These are phyloP conservation scores for Xenopus petersii DNA, from an alignment of 2,797 vertebrate species.

Conservation along the genomic window DNA sequence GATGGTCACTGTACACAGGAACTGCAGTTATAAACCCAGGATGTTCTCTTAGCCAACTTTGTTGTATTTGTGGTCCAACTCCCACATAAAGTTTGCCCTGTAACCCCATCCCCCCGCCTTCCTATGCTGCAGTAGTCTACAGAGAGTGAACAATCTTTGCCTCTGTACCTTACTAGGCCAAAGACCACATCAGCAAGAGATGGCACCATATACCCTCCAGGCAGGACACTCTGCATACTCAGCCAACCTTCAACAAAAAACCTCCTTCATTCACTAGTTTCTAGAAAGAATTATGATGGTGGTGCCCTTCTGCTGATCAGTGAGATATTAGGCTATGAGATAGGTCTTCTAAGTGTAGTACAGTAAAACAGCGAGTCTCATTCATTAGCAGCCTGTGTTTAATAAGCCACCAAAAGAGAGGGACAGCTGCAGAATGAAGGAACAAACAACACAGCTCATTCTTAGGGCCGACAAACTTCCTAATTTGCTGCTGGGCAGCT, in stretches of 20 bases:
- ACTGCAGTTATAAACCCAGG: not conserved
- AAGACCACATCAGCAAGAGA: conserved; percentile 69
- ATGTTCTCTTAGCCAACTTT: conserved; percentile 55
- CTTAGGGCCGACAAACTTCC: conserved; percentile 72
- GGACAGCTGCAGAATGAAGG: conserved; percentile 74
- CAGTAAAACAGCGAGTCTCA: conserved; percentile 80
- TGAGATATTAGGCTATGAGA: conserved; percentile 74
- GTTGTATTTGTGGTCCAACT: conserved; percentile 67
- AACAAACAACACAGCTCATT: conserved; percentile 78
- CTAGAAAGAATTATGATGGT: conserved; percentile 77
- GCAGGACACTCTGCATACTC: conserved; percentile 72
- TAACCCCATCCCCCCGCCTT: conserved; percentile 59
- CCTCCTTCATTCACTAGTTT: conserved; percentile 76
- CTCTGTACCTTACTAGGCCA: conserved; percentile 75
- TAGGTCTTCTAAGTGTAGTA: conserved; percentile 76
- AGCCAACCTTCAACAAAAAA: conserved; percentile 75
- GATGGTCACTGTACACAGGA: not conserved
- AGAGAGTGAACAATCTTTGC: conserved; percentile 74
- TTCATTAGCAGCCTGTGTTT: conserved; percentile 76
- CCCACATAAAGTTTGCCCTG: conserved; percentile 67
- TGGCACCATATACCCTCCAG: conserved; percentile 72
- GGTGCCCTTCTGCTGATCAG: conserved; percentile 73
- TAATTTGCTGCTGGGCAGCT: conserved; percentile 72
- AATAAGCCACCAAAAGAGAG: conserved; percentile 73
- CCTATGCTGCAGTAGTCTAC: conserved; percentile 60